These are phyloP conservation scores for Diglossa cyanea DNA, from an alignment of 2,797 vertebrate genomes.

Conservation along the genomic window DNA sequence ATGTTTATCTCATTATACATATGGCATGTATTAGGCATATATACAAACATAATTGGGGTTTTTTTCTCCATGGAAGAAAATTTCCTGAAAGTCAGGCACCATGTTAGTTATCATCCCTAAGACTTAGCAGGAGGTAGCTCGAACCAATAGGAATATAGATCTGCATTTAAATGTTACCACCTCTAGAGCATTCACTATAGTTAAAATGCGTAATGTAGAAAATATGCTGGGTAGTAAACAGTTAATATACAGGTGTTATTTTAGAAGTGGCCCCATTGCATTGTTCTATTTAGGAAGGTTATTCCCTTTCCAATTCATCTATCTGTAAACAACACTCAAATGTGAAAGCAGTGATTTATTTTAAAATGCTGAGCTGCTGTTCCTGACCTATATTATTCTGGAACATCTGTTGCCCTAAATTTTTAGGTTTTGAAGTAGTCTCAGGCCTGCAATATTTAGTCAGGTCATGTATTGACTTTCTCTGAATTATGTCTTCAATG, in stretches of 20 bases:
- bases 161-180: background rate
- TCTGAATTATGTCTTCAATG: background rate
- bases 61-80: background rate
- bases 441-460: background rate
- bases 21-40: background rate
- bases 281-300: background rate
- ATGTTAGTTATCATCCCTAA: background rate
- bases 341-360: slow-evolving; percentile 38
- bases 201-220: background rate
- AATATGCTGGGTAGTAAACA: background rate
- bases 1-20: background rate
- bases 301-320: background rate
- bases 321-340: background rate
- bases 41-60: background rate
- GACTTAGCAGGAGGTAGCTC: background rate
- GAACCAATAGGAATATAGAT: background rate
- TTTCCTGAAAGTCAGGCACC: background rate
- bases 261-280: background rate
- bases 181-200: background rate
- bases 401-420: slow-evolving; percentile 39
- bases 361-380: background rate
- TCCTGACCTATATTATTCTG: slow-evolving; percentile 34
- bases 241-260: slow-evolving; percentile 19
- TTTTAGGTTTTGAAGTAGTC: slow-evolving; percentile 12
- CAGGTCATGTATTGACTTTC: background rate